These are phyloP conservation scores for Homarus gammarus DNA, from an alignment of 2,888 invertebrate genomes.

Conservation along the genomic window DNA sequence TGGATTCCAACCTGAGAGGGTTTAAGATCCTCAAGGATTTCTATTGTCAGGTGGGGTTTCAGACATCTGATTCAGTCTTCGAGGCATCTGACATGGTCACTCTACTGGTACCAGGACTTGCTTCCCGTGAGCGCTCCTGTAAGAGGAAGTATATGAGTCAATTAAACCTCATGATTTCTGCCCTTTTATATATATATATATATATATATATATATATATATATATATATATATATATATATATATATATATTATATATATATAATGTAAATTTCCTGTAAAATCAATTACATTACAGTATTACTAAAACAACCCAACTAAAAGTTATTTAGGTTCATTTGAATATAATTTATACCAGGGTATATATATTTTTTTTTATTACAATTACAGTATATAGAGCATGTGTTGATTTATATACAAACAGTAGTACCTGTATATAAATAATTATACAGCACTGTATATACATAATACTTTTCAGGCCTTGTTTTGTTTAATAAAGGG, in stretches of 20 bases:
- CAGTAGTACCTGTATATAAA: too few species aligned
- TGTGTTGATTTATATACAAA: too few species aligned
- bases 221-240: constrained; percentile 40
- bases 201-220: constrained; percentile 30
- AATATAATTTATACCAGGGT: too few species aligned
- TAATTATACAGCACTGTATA: too few species aligned
- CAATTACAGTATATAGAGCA: too few species aligned
- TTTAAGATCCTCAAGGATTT: constrained; percentile 5
- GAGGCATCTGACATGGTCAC: constrained; percentile 38
- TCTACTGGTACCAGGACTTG: constrained; percentile 59
- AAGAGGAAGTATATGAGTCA: neutral
- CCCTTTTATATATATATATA: constrained; percentile 4
- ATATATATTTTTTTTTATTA: too few species aligned
- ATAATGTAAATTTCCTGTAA: too few species aligned
- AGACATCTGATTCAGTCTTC: constrained; percentile 63
- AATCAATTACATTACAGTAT: too few species aligned
- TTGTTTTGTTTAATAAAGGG: too few species aligned
- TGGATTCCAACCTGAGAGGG: constrained; percentile 45
- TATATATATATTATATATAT: constrained; percentile 28
- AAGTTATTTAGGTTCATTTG: too few species aligned
- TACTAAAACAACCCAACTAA: too few species aligned
- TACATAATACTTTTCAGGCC: too few species aligned
- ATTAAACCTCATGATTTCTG: neutral
- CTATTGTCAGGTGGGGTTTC: constrained; percentile 13
- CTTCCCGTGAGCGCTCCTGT: constrained; percentile 62